phyloP scores from a whole-genome alignment of 2,888 invertebrate genomes.

The Drosophila parthenogenetica region DNA sequence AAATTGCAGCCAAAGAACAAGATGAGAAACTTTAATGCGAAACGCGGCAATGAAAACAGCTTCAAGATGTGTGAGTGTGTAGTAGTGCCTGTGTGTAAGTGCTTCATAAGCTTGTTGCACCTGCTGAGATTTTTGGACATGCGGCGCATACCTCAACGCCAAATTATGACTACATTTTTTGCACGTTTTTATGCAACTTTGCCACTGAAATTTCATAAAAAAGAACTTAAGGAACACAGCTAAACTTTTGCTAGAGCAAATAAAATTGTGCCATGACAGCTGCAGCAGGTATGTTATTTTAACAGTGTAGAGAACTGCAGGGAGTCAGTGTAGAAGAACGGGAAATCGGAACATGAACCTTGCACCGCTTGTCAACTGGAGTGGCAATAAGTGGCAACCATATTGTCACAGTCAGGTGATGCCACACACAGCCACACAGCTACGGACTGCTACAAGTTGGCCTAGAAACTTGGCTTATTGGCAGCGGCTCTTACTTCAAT shows the following conservation, averaged over 20 bases:
- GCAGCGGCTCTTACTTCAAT: slow-evolving; percentile 12
- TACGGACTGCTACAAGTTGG: slow-evolving; percentile 41
- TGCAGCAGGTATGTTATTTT: slow-evolving; percentile 27
- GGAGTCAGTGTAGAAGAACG: neutral
- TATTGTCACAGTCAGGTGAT: slow-evolving; percentile 70
- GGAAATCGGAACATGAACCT: slow-evolving; percentile 2
- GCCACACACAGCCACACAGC: slow-evolving; percentile 45
- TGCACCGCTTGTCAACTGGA: slow-evolving; percentile 67
- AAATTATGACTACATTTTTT: slow-evolving; percentile 58
- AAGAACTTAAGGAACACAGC: slow-evolving; percentile 17
- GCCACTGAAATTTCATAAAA: slow-evolving; percentile 32
- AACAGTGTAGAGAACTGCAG: neutral
- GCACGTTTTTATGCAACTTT: slow-evolving; percentile 51
- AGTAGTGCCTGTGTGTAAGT: slow-evolving; percentile 14
- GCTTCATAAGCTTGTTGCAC: slow-evolving; percentile 34
- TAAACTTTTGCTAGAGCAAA: slow-evolving; percentile 56
- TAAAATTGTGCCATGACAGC: slow-evolving; percentile 55
- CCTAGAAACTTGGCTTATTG: slow-evolving; percentile 57
- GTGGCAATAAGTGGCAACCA: slow-evolving; percentile 80
- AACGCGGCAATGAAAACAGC: slow-evolving; percentile 39
- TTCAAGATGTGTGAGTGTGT: slow-evolving; percentile 35
- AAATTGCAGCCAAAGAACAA: slow-evolving; percentile 10
- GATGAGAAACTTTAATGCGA: slow-evolving; percentile 41
- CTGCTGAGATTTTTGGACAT: slow-evolving; percentile 69
- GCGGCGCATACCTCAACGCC: slow-evolving; percentile 54